Conservation (phyloP, 2,888 invertebrate species). For the Drosophila anomelani region DNA sequence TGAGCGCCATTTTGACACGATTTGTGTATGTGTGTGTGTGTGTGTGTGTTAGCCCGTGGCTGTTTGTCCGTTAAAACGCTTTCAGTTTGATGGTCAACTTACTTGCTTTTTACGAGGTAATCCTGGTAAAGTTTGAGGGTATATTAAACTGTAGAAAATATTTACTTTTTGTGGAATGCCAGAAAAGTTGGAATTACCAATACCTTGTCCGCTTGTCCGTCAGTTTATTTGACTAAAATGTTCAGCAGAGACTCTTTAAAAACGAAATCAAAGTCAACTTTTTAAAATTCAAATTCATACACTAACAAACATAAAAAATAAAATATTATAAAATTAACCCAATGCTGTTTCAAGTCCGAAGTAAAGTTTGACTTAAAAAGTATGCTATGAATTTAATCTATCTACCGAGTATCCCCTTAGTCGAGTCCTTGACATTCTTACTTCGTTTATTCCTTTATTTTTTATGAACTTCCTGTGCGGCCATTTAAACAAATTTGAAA, state of each 20-base stretch:
- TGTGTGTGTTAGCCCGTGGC: constrained; percentile 9
- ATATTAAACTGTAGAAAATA: not conserved
- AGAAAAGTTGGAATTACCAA: not conserved
- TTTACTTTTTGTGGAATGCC: no score
- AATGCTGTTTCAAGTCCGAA: no score
- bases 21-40: constrained; percentile 17
- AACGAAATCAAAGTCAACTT: not conserved
- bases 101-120: constrained; percentile 9
- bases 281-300: no score
- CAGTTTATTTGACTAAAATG: not conserved
- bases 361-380: not conserved
- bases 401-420: not conserved
- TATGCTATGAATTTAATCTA: not conserved
- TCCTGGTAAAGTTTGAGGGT: not conserved
- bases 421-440: not conserved
- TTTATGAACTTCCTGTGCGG: constrained; percentile 9
- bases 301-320: no score
- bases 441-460: constrained; percentile 5
- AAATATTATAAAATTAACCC: no score
- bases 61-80: constrained; percentile 34
- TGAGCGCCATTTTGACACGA: constrained; percentile 36
- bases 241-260: not conserved
- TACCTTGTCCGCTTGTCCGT: not conserved
- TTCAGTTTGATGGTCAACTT: constrained; percentile 38
- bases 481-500: constrained; percentile 25